These are phyloP conservation scores for Lamproptera curius DNA, from an alignment of 2,888 invertebrate genomes.

Conservation along the genomic window DNA sequence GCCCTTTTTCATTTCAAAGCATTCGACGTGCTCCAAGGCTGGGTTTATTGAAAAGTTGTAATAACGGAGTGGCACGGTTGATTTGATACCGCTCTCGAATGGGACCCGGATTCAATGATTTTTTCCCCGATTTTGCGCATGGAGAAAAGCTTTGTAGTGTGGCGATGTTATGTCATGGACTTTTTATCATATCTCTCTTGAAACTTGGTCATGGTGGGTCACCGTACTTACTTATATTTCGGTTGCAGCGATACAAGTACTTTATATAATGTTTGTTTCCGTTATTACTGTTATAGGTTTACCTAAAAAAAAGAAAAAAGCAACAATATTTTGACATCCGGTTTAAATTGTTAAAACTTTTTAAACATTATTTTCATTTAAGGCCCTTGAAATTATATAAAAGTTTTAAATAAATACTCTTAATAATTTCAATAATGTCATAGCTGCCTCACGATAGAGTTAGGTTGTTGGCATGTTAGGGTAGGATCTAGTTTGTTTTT, in stretches of 20 bases:
- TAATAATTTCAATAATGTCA: no score
- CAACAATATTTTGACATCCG: background rate
- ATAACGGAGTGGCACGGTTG: constrained; percentile 29
- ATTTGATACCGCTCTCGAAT: constrained; percentile 15
- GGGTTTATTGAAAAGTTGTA: constrained; percentile 49
- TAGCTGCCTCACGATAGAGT: no score
- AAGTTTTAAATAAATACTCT: no score
- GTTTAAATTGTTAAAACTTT: no score
- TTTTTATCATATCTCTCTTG: background rate
- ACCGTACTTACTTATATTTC: no score
- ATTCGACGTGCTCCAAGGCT: constrained; percentile 33
- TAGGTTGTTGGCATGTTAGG: no score
- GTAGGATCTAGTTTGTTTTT: no score
- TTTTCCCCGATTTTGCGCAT: background rate
- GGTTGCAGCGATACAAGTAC: no score
- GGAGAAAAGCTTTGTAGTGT: constrained; percentile 3
- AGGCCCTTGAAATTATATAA: no score
- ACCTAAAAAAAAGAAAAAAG: background rate
- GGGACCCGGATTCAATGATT: constrained; percentile 10
- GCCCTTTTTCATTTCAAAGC: constrained; percentile 45
- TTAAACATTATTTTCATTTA: no score
- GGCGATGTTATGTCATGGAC: background rate
- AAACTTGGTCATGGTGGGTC: background rate
- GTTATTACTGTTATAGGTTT: background rate
- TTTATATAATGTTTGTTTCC: background rate